These are phyloP conservation scores for Scolanthus callimorphus DNA, from an alignment of 92 coral and sea anemone genomes.

Conservation along the genomic window DNA sequence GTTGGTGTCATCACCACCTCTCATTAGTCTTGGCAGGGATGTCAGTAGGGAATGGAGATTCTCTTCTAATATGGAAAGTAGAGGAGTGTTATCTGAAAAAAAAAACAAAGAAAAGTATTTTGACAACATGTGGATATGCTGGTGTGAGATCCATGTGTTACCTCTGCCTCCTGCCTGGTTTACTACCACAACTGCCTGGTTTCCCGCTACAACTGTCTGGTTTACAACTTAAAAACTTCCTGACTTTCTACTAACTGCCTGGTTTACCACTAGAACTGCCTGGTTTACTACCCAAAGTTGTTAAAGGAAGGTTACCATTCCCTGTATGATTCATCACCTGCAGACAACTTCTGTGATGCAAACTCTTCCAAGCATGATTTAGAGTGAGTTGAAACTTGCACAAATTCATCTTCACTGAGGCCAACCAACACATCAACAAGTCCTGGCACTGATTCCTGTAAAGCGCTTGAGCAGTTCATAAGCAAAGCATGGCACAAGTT, in stretches of 20 bases:
- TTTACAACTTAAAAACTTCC: no score
- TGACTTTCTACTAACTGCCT: no score
- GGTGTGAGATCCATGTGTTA: no score
- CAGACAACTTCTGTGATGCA: conserved; percentile 24
- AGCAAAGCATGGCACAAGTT: conserved; percentile 62
- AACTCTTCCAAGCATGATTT: conserved; percentile 47
- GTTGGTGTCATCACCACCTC: conserved; percentile 67
- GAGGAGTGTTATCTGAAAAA: no score
- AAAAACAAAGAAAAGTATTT: no score
- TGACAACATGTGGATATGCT: no score
- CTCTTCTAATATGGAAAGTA: conserved; percentile 82
- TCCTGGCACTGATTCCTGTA: conserved; percentile 55
- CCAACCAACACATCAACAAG: conserved; percentile 78
- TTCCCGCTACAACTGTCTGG: no score
- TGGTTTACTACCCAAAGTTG: no score
- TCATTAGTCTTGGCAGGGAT: conserved; percentile 72
- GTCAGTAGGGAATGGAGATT: conserved; percentile 73
- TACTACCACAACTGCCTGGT: no score
- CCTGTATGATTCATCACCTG: conserved; percentile 43
- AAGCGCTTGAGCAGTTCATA: conserved; percentile 49
- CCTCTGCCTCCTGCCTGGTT: no score
- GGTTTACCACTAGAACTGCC: no score
- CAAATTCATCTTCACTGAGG: conserved; percentile 66
- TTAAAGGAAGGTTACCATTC: no score
- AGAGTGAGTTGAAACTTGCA: conserved; percentile 62